Evolutionary conservation across 1,140 invertebrate species (phyloP).

Genomic region (Fopius arisanus): DNA sequence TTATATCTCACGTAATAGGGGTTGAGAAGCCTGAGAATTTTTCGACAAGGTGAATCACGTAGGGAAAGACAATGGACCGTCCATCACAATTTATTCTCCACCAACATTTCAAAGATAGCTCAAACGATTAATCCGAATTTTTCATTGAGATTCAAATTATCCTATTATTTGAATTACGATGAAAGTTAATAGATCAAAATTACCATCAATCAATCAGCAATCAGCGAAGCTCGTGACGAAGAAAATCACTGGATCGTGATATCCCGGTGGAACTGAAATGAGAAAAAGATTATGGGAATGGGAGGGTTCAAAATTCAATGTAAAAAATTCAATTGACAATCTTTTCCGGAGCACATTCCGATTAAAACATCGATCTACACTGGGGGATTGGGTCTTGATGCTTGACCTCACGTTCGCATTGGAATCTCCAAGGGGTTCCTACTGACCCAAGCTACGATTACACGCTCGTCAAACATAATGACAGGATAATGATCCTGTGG

Average conservation of each 20-base stretch:
- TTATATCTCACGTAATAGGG: conserved; percentile 24
- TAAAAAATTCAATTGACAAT: conserved; percentile 23
- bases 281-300: neutral
- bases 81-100: neutral
- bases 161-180: neutral
- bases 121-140: neutral
- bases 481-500: conserved; percentile 49
- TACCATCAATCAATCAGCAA: conserved; percentile 33
- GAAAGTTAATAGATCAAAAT: conserved; percentile 23
- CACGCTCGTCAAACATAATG: conserved; percentile 58
- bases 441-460: conserved; percentile 48
- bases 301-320: neutral
- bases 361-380: conserved; percentile 29
- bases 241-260: conserved; percentile 32
- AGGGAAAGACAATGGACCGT: neutral
- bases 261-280: neutral
- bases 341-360: conserved; percentile 19
- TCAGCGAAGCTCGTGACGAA: conserved; percentile 28
- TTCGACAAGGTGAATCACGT: conserved; percentile 14
- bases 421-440: conserved; percentile 24
- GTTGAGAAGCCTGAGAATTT: conserved; percentile 28
- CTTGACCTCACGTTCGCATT: conserved; percentile 28
- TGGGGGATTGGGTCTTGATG: conserved; percentile 10
- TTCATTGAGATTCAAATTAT: conserved; percentile 3
- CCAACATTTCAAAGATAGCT: neutral